These are phyloP conservation scores for Montipora efflorescens DNA, from an alignment of 64 coral and sea anemone species.

Conservation along the genomic window DNA sequence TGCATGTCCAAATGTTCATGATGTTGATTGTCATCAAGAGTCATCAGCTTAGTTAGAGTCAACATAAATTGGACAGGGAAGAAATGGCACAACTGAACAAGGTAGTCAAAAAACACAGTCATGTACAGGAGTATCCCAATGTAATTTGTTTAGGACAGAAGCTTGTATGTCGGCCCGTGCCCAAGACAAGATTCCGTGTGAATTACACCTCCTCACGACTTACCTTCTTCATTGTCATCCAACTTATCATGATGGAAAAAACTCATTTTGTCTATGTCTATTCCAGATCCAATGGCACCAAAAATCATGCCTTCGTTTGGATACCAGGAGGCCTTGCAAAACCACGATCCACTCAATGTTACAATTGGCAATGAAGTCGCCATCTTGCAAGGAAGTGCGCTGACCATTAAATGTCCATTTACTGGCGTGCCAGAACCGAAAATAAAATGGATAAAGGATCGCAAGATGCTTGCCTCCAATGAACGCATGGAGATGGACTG, in stretches of 20 bases:
- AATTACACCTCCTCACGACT: too few relatives aligned
- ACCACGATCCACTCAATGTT: conserved; percentile 67
- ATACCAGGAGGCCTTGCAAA: conserved; percentile 49
- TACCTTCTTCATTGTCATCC: too few relatives aligned
- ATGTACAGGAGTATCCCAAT: too few relatives aligned
- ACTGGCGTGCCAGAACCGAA: conserved; percentile 86
- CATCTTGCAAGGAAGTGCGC: conserved; percentile 58
- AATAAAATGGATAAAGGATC: conserved; percentile 84
- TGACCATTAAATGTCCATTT: conserved; percentile 79
- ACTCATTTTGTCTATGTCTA: background rate
- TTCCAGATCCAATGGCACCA: conserved; percentile 76
- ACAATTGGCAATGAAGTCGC: conserved; percentile 78
- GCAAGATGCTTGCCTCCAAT: conserved; percentile 47
- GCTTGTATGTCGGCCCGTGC: too few relatives aligned
- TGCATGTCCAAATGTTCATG: too few relatives aligned
- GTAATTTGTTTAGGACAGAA: too few relatives aligned
- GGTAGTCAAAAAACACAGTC: too few relatives aligned
- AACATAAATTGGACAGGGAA: too few relatives aligned
- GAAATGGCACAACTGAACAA: too few relatives aligned
- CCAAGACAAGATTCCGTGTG: too few relatives aligned
- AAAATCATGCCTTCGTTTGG: conserved; percentile 73
- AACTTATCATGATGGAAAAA: background rate
- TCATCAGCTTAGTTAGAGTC: too few relatives aligned
- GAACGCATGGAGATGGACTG: conserved; percentile 76
- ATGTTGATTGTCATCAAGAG: too few relatives aligned